Evolutionary conservation across 2,888 invertebrate species (phyloP).

Genomic region (Hedychridium roseum): DNA sequence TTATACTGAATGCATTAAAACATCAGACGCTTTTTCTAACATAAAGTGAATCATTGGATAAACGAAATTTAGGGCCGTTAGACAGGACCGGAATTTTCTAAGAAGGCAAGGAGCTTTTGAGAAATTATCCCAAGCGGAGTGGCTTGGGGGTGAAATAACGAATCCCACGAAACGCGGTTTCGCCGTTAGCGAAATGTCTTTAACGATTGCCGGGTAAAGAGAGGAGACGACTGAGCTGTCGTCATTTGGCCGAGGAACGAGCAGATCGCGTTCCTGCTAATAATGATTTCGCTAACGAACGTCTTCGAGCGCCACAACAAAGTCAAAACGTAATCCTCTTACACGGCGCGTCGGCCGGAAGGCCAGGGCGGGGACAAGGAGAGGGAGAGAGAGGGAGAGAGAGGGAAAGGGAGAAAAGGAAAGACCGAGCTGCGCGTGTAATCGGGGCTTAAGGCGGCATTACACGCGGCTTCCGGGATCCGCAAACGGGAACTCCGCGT

Average conservation of each 20-base stretch:
- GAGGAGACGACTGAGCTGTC: background rate
- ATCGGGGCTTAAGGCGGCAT: conserved; percentile 34
- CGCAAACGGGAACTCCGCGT: too few species aligned
- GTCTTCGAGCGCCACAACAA: conserved; percentile 55
- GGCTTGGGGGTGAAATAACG: conserved; percentile 13
- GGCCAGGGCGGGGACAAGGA: background rate
- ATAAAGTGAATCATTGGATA: too few species aligned
- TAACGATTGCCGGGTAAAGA: background rate
- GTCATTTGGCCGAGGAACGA: conserved; percentile 11
- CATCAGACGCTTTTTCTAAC: too few species aligned
- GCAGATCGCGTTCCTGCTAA: conserved; percentile 30
- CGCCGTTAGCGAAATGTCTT: conserved; percentile 4
- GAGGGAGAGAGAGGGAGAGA: background rate
- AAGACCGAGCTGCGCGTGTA: conserved; percentile 31
- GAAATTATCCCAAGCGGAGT: too few species aligned
- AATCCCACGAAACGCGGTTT: conserved; percentile 24
- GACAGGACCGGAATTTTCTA: too few species aligned
- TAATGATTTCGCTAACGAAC: conserved; percentile 53
- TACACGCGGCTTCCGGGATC: conserved; percentile 27
- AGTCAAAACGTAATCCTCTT: conserved; percentile 51
- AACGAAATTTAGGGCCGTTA: too few species aligned
- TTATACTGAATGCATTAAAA: too few species aligned
- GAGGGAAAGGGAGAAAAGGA: too few species aligned
- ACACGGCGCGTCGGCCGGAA: conserved; percentile 15
- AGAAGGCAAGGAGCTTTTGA: too few species aligned